phyloP scores from a whole-genome alignment of 2,888 invertebrate species.

The Lycia hirtaria region DNA sequence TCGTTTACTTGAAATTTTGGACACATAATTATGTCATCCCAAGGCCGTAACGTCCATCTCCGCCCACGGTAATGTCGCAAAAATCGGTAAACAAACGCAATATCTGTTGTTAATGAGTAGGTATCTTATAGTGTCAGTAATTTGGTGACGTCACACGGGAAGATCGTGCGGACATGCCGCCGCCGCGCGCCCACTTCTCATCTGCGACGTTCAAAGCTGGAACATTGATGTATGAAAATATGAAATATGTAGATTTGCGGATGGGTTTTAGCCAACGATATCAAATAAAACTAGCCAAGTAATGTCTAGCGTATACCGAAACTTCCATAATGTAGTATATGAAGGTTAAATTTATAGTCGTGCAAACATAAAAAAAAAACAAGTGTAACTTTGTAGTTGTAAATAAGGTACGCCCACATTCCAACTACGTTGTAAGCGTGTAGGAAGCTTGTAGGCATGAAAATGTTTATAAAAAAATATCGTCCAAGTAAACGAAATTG shows the following conservation, averaged over 20 bases:
- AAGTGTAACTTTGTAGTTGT: too few relatives aligned
- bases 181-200: constrained; percentile 39
- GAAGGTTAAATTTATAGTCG: too few relatives aligned
- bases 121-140: constrained; percentile 15
- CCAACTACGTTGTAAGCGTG: too few relatives aligned
- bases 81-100: constrained; percentile 17
- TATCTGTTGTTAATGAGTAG: constrained; percentile 19
- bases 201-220: constrained; percentile 41
- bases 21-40: neutral
- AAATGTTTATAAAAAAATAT: too few relatives aligned
- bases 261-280: constrained; percentile 20
- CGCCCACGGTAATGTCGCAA: constrained; percentile 17
- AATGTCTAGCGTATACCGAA: too few relatives aligned
- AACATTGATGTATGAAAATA: constrained; percentile 15
- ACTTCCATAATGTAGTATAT: too few relatives aligned
- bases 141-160: constrained; percentile 28
- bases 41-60: constrained; percentile 3
- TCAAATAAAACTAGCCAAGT: too few relatives aligned
- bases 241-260: constrained; percentile 36
- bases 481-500: too few relatives aligned
- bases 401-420: too few relatives aligned
- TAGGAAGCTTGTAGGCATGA: too few relatives aligned
- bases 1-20: neutral
- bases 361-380: too few relatives aligned
- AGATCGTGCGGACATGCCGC: constrained; percentile 20